Evolutionary conservation across 2,888 invertebrate species (phyloP), one percentile per base, ranked within the genome.

Genomic region (Endotricha flammealis): DNA sequence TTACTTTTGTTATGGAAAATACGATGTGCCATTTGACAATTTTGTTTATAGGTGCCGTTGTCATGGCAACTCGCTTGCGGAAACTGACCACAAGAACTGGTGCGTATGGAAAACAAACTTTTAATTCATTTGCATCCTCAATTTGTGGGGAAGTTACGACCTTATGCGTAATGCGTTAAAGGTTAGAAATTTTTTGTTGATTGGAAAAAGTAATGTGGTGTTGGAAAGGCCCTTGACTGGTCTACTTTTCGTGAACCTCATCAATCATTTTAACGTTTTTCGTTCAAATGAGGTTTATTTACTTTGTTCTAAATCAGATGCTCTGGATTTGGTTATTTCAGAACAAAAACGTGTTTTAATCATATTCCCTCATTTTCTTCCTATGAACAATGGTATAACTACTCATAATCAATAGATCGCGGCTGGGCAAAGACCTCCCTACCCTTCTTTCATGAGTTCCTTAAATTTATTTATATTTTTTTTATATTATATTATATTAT

Each of bases 31-130:
- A 55, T 63, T 74, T 80, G 83, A 73, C 77, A 75, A 49, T 46
- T 58, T 56, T 83, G 82, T 86, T 82, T 70, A n/a, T n/a, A 67
- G 65, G 45, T 41, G 36, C 37, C 25, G 80, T 81, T 57, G 50
- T 45, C 52, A 75, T 73, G 64, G 63, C 35, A 50, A 80, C 74
- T 41, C 22, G 41, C 54, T 71, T 66, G 71, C 78, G 77, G 80
- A 80, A 79, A 73, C 63, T 46, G 50, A 45, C 33, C 51, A 41
- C 39, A 53, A 53, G 52, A 53, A 53, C 48, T 45, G 46, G 53
- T 63, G 60, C 60, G 61, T 63, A 50, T 12, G 29, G 10, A n/a
- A n/a, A n/a, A 43, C 41, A 37, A 36, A 32, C 5, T 38, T 36
- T 34, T 13, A 11, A 24, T n/a, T n/a, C n/a, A n/a, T n/a, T n/a